These are phyloP conservation scores for Drosophila santomea DNA, from an alignment of 1,140 invertebrate genomes.

Conservation along the genomic window DNA sequence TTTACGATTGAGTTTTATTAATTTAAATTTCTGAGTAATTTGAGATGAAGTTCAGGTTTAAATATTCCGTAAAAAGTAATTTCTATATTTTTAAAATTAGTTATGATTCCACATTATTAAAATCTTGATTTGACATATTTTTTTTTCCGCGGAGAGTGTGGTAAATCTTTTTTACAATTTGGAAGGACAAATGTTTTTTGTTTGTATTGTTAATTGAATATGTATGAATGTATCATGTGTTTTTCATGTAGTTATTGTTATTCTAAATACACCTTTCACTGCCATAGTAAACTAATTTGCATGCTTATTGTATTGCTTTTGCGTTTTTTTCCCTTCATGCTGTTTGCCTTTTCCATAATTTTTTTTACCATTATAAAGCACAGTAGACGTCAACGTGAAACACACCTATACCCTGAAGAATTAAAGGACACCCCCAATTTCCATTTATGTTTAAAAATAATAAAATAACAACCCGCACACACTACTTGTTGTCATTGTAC, in stretches of 20 bases:
- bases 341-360: neutral
- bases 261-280: neutral
- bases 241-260: neutral
- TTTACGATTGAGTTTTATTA: no score
- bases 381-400: constrained; percentile 11
- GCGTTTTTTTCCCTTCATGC: neutral
- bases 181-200: no score
- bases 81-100: no score
- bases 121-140: neutral
- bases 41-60: neutral
- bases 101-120: no score
- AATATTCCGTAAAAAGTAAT: no score
- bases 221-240: no score
- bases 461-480: constrained; percentile 11
- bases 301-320: neutral
- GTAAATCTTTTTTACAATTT: no score
- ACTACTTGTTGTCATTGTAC: constrained; percentile 65
- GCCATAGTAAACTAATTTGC: constrained; percentile 4
- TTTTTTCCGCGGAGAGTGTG: no score
- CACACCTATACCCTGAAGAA: constrained; percentile 11
- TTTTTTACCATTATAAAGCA: constrained; percentile 3
- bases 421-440: constrained; percentile 12
- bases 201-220: neutral
- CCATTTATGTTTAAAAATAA: neutral
- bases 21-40: no score